Conservation (phyloP, 2,113 vertebrate species). For the Edolisoma coerulescens region DNA sequence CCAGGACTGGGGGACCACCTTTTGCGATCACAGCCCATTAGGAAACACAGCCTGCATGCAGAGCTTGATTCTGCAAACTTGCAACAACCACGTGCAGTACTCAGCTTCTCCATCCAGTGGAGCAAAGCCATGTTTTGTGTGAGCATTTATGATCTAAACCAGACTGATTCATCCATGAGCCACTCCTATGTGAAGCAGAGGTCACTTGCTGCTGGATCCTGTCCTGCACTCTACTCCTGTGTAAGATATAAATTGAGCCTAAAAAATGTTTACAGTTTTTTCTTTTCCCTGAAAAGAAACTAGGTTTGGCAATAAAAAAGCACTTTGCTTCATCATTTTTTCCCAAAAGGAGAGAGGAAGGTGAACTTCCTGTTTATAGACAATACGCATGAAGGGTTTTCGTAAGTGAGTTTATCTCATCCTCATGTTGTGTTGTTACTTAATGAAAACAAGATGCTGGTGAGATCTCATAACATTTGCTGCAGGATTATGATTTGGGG, state of each 20-base stretch:
- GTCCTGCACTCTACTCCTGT: background rate
- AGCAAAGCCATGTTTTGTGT: background rate
- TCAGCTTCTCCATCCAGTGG: background rate
- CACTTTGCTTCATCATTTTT: background rate
- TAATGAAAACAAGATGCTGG: background rate
- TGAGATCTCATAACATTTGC: background rate
- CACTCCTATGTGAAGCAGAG: background rate
- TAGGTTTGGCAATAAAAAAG: background rate
- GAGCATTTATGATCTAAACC: background rate
- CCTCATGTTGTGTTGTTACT: background rate
- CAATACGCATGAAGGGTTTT: background rate
- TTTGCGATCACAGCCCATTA: background rate
- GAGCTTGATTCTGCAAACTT: background rate
- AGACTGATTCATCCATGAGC: background rate
- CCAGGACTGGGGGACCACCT: accelerated
- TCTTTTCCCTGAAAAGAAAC: background rate
- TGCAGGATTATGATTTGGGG: background rate
- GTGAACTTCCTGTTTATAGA: background rate
- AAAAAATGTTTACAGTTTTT: background rate
- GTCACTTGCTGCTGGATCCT: background rate
- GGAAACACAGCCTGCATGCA: background rate
- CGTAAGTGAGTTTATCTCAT: background rate
- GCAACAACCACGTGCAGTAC: background rate
- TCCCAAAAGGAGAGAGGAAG: background rate
- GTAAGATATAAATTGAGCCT: background rate